phyloP scores from a whole-genome alignment of 2,113 vertebrate genomes.

The Thunnus thynnus region DNA sequence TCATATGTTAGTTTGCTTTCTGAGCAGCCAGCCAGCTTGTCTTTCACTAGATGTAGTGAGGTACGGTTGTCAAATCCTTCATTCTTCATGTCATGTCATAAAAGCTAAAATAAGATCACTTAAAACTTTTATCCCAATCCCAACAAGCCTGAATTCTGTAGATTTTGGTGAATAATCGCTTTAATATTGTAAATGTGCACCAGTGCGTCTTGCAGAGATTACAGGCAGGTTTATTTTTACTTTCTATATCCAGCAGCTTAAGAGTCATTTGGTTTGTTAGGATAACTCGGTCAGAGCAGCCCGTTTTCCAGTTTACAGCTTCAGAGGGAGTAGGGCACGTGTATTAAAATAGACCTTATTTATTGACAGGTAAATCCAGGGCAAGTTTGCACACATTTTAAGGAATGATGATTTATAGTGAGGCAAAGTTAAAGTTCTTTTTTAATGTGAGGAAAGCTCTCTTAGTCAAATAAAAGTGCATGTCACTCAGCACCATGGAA shows the following conservation, averaged over 20 bases:
- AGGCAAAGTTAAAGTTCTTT: background rate
- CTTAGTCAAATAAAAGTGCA: background rate
- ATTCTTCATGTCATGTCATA: slow-evolving; percentile 22
- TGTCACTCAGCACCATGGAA: background rate
- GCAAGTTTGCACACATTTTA: background rate
- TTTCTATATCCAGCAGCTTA: slow-evolving; percentile 27
- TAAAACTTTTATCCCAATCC: slow-evolving; percentile 44
- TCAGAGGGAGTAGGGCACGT: slow-evolving; percentile 1
- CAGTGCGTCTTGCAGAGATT: slow-evolving; percentile 35
- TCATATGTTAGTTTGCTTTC: slow-evolving; percentile 9
- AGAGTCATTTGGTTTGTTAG: slow-evolving; percentile 31
- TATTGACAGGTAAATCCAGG: slow-evolving; percentile 25
- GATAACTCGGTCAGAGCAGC: slow-evolving; percentile 44
- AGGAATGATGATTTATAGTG: background rate
- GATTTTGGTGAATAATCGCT: slow-evolving; percentile 36
- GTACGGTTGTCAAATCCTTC: slow-evolving; percentile 12
- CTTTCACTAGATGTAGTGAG: background rate
- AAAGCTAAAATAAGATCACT: slow-evolving; percentile 49
- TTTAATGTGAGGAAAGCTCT: background rate
- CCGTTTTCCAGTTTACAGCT: slow-evolving; percentile 31
- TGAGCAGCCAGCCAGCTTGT: background rate
- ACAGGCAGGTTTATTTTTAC: slow-evolving; percentile 57
- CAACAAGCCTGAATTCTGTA: slow-evolving; percentile 10
- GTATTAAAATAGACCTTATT: slow-evolving; percentile 33
- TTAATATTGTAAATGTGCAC: slow-evolving; percentile 12